Evolutionary conservation across 2,888 invertebrate species (phyloP).

Genomic region (Drosophila affinis): DNA sequence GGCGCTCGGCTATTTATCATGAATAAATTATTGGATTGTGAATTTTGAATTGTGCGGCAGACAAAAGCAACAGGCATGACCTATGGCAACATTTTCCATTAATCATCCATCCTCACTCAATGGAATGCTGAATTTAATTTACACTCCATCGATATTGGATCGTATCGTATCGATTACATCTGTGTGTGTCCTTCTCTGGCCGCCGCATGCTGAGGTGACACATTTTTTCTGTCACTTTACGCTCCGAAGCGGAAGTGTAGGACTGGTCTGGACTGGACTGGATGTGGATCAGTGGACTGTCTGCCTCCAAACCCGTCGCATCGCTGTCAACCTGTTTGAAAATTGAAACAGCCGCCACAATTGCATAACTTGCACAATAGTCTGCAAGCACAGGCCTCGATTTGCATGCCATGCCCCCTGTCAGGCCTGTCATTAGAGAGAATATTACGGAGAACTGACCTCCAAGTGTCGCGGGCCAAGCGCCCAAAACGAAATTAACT

Average conservation of each 20-base stretch:
- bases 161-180: slow-evolving; percentile 16
- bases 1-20: slow-evolving; percentile 45
- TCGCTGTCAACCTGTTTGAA: background rate
- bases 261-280: background rate
- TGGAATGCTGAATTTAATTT: slow-evolving; percentile 35
- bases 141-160: slow-evolving; percentile 1
- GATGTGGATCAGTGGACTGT: slow-evolving; percentile 40
- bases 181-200: slow-evolving; percentile 21
- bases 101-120: slow-evolving; percentile 14
- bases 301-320: slow-evolving; percentile 22
- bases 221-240: background rate
- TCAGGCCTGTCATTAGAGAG: slow-evolving; percentile 44
- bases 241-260: slow-evolving; percentile 28
- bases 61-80: slow-evolving; percentile 59
- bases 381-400: background rate
- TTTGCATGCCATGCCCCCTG: slow-evolving; percentile 20
- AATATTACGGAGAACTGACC: slow-evolving; percentile 53
- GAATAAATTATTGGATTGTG: slow-evolving; percentile 30
- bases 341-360: background rate
- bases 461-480: slow-evolving; percentile 42
- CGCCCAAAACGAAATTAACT: slow-evolving; percentile 39
- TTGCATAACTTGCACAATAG: background rate
- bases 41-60: slow-evolving; percentile 11
- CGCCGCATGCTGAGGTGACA: slow-evolving; percentile 22
- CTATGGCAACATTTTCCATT: slow-evolving; percentile 63